These are phyloP conservation scores for Nasonia vitripennis DNA, from an alignment of 1,140 invertebrate genomes.

Conservation along the genomic window DNA sequence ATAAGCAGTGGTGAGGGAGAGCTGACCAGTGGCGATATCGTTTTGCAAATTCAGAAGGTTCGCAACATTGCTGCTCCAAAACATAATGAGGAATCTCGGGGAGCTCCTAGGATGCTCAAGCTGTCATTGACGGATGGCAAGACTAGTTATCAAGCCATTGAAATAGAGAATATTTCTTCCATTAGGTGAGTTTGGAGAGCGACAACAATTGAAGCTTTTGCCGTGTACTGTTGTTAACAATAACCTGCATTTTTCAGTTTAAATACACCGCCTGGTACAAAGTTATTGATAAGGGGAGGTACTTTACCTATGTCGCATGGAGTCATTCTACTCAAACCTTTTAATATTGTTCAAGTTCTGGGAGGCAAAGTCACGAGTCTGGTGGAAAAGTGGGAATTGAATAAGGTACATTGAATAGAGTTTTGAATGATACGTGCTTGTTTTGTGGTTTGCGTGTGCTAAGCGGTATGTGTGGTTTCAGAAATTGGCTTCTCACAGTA, in stretches of 20 bases:
- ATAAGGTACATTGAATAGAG: conserved; percentile 75
- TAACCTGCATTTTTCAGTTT: conserved; percentile 63
- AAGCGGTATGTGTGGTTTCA: conserved; percentile 56
- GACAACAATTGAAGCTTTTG: too few relatives aligned
- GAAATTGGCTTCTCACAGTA: conserved; percentile 84
- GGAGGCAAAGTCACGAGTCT: conserved; percentile 89
- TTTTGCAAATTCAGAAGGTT: conserved; percentile 91
- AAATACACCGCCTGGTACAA: conserved; percentile 72
- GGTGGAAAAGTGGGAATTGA: conserved; percentile 93
- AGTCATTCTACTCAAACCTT: conserved; percentile 82
- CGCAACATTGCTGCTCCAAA: conserved; percentile 93
- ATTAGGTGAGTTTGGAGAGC: conserved; percentile 75
- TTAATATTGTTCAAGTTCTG: conserved; percentile 80
- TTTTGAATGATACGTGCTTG: too few relatives aligned
- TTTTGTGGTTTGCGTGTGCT: too few relatives aligned
- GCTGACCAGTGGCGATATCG: conserved; percentile 81
- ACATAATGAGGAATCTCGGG: conserved; percentile 88
- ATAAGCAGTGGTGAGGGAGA: conserved; percentile 81
- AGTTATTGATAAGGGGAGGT: conserved; percentile 70
- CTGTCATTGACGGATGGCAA: conserved; percentile 90
- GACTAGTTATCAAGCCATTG: conserved; percentile 84
- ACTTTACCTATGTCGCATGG: conserved; percentile 78
- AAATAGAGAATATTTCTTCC: conserved; percentile 80
- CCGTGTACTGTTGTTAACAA: neutral
- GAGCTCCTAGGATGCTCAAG: conserved; percentile 88